These are phyloP conservation scores for Recurvirostra avosetta DNA, from an alignment of 2,113 vertebrate species.

Conservation along the genomic window DNA sequence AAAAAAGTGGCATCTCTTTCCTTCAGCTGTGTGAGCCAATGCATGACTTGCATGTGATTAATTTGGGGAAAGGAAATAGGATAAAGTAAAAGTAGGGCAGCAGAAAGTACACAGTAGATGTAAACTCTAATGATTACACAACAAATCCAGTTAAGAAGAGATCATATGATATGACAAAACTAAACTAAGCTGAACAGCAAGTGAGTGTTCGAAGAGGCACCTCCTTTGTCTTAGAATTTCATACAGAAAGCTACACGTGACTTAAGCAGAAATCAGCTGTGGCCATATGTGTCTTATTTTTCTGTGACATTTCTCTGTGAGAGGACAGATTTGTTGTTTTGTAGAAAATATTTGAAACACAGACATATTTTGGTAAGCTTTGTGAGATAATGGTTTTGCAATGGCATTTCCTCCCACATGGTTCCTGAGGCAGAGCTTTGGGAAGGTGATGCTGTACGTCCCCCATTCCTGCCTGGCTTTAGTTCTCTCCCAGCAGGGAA, in stretches of 20 bases:
- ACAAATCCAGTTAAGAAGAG: background rate
- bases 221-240: background rate
- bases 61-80: background rate
- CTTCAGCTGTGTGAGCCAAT: background rate
- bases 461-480: background rate
- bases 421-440: background rate
- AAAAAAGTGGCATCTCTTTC: background rate
- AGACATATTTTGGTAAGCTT: background rate
- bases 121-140: background rate
- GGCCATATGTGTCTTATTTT: background rate
- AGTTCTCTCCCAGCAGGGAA: background rate
- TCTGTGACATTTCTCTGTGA: background rate
- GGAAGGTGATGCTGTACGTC: background rate
- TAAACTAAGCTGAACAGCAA: background rate
- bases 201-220: background rate
- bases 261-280: background rate
- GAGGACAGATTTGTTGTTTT: background rate
- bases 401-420: rapidly evolving
- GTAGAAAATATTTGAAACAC: background rate
- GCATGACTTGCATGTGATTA: background rate
- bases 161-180: background rate
- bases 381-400: background rate
- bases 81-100: background rate
- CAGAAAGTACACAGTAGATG: background rate
- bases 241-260: background rate